Evolutionary conservation across 1,140 invertebrate genomes (phyloP).

Genomic region (Temnothorax nylanderi): DNA sequence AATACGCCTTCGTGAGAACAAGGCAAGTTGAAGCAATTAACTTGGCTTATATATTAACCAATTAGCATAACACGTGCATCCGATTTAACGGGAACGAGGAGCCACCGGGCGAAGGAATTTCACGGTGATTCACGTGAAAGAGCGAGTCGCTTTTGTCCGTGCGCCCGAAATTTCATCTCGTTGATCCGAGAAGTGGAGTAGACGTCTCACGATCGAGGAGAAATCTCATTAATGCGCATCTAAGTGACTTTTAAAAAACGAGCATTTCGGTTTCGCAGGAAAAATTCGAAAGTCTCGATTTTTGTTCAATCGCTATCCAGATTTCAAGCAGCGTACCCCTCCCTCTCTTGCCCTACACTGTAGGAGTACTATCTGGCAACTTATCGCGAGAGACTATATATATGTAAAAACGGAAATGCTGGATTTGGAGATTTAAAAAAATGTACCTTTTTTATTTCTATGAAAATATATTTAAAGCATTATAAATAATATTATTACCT

Average conservation of each 20-base stretch:
- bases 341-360: background rate
- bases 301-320: background rate
- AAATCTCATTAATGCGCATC: conserved; percentile 16
- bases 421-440: background rate
- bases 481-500: conserved; percentile 25
- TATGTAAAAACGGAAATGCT: background rate
- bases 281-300: conserved; percentile 47
- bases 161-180: conserved; percentile 19
- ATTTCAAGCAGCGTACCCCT: background rate
- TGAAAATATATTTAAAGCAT: conserved; percentile 26
- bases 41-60: conserved; percentile 7
- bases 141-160: conserved; percentile 16
- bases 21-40: conserved; percentile 54
- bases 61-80: conserved; percentile 43
- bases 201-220: background rate
- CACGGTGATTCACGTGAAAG: conserved; percentile 23
- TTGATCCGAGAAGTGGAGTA: conserved; percentile 31
- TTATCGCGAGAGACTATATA: background rate
- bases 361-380: background rate
- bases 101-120: background rate
- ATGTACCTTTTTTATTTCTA: background rate
- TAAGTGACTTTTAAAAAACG: background rate
- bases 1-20: conserved; percentile 49
- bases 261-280: conserved; percentile 24
- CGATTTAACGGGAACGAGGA: conserved; percentile 58